Percentiles rank a stretch among this genome's conserved stretches.
Conservation (phyloP, 2,888 invertebrate genomes). For the Eupithecia dodoneata region DNA sequence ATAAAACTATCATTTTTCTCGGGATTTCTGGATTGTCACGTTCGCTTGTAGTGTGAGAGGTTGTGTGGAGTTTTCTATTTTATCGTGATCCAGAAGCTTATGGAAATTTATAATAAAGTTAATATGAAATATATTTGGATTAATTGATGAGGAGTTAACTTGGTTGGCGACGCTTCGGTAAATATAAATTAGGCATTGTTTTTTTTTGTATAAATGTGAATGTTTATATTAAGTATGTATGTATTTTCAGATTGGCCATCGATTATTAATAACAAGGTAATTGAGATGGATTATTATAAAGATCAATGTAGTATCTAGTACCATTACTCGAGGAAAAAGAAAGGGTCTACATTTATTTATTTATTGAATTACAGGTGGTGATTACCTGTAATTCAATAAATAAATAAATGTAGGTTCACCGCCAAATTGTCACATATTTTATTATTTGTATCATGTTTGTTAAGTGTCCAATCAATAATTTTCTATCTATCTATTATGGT, state of each 20-base stretch:
- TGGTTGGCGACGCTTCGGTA: not conserved
- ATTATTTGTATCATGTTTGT: no score
- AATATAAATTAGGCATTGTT: not conserved
- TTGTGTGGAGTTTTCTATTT: slow-evolving; percentile 1
- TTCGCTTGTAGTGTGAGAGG: slow-evolving; percentile 20
- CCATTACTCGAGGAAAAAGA: not conserved
- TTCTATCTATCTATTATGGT: no score
- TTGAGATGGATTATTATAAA: not conserved
- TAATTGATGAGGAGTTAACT: not conserved
- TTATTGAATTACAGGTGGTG: no score
- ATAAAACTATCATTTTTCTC: slow-evolving; percentile 31
- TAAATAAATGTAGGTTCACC: no score
- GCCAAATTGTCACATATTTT: no score
- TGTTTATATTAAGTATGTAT: not conserved
- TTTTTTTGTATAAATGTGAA: not conserved
- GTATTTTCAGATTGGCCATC: not conserved
- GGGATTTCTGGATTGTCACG: slow-evolving; percentile 19
- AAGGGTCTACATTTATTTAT: no score
- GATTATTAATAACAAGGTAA: not conserved
- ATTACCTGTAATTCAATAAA: no score
- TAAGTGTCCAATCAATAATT: no score
- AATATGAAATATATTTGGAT: not conserved
- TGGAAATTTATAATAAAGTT: not conserved
- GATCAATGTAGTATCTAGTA: not conserved
- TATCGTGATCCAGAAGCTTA: not conserved